phyloP scores from a whole-genome alignment of 2,888 invertebrate genomes.

The Phortica okadai region DNA sequence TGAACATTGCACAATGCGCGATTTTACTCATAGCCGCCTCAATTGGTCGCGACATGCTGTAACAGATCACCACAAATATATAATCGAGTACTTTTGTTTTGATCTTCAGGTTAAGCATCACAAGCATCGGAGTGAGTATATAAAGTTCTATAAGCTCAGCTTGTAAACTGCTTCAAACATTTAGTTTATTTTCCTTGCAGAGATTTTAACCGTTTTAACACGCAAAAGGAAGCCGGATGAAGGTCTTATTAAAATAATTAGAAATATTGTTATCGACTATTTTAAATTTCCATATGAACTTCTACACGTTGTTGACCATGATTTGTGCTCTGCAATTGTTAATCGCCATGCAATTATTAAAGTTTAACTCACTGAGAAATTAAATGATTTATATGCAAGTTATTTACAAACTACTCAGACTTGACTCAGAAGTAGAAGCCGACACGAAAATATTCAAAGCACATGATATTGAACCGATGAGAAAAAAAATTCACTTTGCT shows the following conservation, averaged over 20 bases:
- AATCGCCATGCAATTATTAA: background rate
- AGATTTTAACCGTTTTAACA: background rate
- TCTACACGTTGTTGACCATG: background rate
- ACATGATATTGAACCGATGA: too few relatives aligned
- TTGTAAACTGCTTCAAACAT: background rate
- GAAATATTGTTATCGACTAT: background rate
- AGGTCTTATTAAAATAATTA: background rate
- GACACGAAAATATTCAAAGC: too few relatives aligned
- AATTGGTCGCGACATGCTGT: background rate
- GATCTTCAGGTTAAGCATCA: background rate
- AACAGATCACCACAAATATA: background rate
- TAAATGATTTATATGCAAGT: too few relatives aligned
- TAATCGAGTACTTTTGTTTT: background rate
- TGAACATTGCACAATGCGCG: background rate
- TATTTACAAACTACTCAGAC: too few relatives aligned
- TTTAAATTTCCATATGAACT: background rate
- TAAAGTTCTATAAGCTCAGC: background rate
- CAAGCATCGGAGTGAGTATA: conserved; percentile 1
- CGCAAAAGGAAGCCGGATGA: background rate
- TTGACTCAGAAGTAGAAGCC: too few relatives aligned
- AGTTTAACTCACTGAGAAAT: background rate
- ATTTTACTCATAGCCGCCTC: background rate
- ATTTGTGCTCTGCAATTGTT: background rate
- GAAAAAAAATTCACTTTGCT: too few relatives aligned
- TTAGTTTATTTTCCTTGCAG: background rate